Base-by-base conservation (phyloP, 2,113 vertebrate genomes). In the Labeo catla region DNA sequence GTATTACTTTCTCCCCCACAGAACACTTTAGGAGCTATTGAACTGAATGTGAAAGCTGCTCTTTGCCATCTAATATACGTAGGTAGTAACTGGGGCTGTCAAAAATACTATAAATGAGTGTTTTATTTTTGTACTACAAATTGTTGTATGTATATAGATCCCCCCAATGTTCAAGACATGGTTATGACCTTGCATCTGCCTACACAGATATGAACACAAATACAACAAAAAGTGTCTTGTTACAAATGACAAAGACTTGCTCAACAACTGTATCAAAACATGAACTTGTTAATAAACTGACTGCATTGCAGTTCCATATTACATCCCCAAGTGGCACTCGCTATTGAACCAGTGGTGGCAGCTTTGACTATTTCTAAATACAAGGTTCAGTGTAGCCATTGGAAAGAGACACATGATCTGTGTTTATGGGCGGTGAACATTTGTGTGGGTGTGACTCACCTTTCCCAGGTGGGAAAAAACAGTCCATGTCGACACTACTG, bases 401-500 rank as follows among this genome's bases (percentile, higher is more conserved):
- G 15, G n/a, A 52, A 54, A 57, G 15, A 4, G 54, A 66, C 43
- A 66, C 6, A 50, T 52, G 81, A 52, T 70, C 63, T n/a, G 6
- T 83, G 8, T 52, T 57, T 73, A 50, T 84, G 11, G 68, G 61
- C 6, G 7, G 63, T 36, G 47, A 9, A 66, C n/a, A 23, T 66
- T 76, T n/a, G 47, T 28, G n/a, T 4, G 47, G 23, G 52, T 16
- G 16, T 4, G 9, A 28, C 88, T 93, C 95, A 99, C 97, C 97
- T 95, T 96, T 97, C 90, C 95, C 97, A 10, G 95, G 91, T 7
- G 97, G 96, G 91, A 97, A 94, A 89, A 99, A 97, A 85, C 96
- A 97, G 90, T 99, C 98, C 97, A 99, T 99, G 93, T 99, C 97
- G 86, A 97, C 95, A 0, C 98, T 97, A 93, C 98, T 99, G 87